Conservation (phyloP, 2,113 vertebrate species). For the Neogale vison region DNA sequence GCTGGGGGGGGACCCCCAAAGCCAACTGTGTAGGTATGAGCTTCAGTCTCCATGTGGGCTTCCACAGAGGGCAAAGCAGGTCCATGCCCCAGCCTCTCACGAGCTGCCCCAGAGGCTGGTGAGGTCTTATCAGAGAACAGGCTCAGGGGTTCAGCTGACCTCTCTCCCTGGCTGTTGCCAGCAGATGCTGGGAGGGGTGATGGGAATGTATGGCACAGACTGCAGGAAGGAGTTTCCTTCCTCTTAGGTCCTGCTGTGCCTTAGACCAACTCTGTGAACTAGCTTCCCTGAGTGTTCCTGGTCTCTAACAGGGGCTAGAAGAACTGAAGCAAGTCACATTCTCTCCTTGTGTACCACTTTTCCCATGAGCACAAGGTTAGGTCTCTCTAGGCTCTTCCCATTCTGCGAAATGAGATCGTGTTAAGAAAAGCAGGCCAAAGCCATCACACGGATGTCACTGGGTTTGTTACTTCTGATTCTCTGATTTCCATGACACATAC, state of each 20-base stretch:
- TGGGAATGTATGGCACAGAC: background rate
- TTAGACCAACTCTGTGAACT: background rate
- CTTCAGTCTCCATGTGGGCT: background rate
- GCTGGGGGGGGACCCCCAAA: background rate
- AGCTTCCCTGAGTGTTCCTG: background rate
- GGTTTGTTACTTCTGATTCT: background rate
- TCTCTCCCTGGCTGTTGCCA: background rate
- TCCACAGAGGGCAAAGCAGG: background rate
- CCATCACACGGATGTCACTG: fast-evolving
- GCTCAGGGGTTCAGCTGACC: background rate
- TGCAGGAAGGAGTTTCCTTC: background rate
- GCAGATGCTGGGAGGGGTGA: background rate
- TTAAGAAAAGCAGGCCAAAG: background rate
- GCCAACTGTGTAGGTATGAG: background rate
- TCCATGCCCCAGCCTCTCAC: background rate
- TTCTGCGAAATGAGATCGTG: background rate
- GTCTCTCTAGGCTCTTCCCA: background rate
- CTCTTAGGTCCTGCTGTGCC: background rate
- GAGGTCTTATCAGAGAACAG: background rate
- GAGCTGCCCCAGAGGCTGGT: background rate
- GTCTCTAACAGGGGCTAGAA: background rate
- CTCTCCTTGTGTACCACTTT: background rate
- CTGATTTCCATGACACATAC: background rate
- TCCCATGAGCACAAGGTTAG: background rate
- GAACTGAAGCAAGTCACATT: background rate